phyloP scores from a whole-genome alignment of 2,888 invertebrate genomes.

The Melieria picta region DNA sequence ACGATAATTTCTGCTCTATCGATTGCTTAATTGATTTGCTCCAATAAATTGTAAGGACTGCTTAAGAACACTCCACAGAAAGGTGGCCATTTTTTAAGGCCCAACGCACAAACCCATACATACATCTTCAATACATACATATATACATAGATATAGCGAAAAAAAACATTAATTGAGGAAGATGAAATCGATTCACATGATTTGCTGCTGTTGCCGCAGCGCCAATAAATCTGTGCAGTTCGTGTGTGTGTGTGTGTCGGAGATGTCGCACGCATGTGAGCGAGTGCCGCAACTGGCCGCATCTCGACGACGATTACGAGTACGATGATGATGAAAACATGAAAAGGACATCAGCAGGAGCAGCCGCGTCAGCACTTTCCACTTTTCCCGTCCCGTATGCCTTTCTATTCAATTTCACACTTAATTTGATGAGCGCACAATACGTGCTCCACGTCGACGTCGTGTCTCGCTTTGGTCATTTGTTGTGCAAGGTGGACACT shows the following conservation, averaged over 20 bases:
- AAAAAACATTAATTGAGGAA: not conserved
- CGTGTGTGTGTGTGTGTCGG: not conserved
- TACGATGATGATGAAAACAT: conserved; percentile 4
- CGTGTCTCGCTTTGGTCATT: conserved; percentile 6
- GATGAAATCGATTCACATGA: not conserved
- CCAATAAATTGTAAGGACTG: conserved; percentile 26
- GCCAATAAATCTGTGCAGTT: not conserved
- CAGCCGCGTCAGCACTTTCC: conserved; percentile 8
- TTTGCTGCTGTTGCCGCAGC: not conserved
- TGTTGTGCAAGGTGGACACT: conserved; percentile 13
- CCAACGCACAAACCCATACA: not conserved
- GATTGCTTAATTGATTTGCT: conserved; percentile 60
- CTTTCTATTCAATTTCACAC: conserved; percentile 51
- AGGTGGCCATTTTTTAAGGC: not conserved
- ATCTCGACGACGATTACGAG: too few species aligned
- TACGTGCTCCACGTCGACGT: conserved; percentile 5
- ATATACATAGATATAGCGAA: not conserved
- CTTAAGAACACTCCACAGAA: not conserved
- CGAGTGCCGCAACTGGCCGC: too few species aligned
- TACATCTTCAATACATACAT: not conserved
- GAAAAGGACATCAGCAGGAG: conserved; percentile 12
- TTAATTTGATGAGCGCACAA: conserved; percentile 46
- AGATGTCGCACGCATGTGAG: not conserved
- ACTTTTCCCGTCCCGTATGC: not conserved
- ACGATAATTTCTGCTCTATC: conserved; percentile 58